These are phyloP conservation scores for Pantherophis guttatus DNA, from an alignment of 2,113 vertebrate species.

Conservation along the genomic window DNA sequence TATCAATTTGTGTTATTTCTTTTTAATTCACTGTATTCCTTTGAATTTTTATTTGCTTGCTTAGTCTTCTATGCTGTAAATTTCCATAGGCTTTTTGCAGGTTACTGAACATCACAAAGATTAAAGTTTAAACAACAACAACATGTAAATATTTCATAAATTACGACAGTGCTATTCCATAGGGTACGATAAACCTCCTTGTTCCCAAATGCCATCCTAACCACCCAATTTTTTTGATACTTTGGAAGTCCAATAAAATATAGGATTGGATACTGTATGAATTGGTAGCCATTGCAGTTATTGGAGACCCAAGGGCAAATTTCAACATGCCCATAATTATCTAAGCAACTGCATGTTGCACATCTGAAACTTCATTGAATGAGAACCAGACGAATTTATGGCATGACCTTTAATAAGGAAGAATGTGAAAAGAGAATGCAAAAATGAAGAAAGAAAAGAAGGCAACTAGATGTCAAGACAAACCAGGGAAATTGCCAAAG, in stretches of 20 bases:
- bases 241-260: background rate
- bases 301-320: background rate
- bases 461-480: background rate
- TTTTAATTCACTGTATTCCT: background rate
- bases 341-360: background rate
- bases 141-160: background rate
- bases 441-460: background rate
- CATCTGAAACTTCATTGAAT: background rate
- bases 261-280: background rate
- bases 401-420: background rate
- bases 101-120: background rate
- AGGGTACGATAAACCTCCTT: background rate
- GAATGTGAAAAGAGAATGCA: background rate
- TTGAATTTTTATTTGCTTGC: background rate
- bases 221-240: background rate
- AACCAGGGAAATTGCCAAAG: background rate
- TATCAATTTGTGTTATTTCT: background rate
- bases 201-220: background rate
- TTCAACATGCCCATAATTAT: background rate
- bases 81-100: background rate
- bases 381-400: background rate
- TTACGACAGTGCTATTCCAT: background rate
- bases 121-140: background rate
- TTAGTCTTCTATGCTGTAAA: background rate
- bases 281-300: background rate